phyloP scores from a whole-genome alignment of 2,888 invertebrate species.

The Trichogramma dendrolimi region DNA sequence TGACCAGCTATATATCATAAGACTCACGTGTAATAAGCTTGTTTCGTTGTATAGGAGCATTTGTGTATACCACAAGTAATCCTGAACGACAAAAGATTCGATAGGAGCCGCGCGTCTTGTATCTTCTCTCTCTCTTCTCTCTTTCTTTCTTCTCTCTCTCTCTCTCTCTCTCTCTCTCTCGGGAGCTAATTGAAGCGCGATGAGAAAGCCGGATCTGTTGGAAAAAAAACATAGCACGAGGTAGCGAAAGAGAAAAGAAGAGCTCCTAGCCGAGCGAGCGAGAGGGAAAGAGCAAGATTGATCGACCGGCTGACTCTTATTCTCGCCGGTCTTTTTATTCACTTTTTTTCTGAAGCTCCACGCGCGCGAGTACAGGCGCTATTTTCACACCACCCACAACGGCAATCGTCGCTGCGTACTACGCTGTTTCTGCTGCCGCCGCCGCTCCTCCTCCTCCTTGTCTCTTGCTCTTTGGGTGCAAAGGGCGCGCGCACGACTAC shows the following conservation, averaged over 20 bases:
- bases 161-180: slow-evolving; percentile 2
- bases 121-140: slow-evolving; percentile 7
- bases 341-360: neutral
- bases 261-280: neutral
- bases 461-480: too few species aligned
- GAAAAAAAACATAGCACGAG: neutral
- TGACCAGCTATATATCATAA: too few species aligned
- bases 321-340: neutral
- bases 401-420: neutral
- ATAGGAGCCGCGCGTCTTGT: slow-evolving; percentile 20
- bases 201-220: slow-evolving; percentile 1
- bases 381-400: neutral
- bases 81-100: slow-evolving; percentile 22
- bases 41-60: slow-evolving; percentile 29
- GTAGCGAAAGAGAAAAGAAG: neutral
- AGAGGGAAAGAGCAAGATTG: slow-evolving; percentile 11
- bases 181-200: slow-evolving; percentile 18
- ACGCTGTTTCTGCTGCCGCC: too few species aligned
- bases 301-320: slow-evolving; percentile 5
- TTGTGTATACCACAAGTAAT: neutral
- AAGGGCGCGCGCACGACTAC: too few species aligned
- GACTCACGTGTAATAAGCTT: slow-evolving; percentile 2
- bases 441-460: too few species aligned
- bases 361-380: neutral
- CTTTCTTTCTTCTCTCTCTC: slow-evolving; percentile 8